Evolutionary conservation across 2,113 vertebrate genomes (phyloP).

Genomic region (Notarius lentiginosus): DNA sequence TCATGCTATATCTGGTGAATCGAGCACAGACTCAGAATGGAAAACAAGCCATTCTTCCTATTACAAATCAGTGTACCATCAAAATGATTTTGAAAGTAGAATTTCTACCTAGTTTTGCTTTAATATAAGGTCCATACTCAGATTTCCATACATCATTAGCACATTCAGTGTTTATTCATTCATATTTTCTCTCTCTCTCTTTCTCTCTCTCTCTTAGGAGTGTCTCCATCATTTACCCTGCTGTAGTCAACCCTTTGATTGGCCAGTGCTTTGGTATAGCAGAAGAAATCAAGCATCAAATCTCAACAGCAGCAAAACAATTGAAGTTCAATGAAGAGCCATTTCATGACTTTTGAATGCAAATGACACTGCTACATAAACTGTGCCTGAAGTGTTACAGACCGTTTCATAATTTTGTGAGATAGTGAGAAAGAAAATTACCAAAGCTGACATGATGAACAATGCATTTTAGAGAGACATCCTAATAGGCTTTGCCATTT

Average conservation of each 20-base stretch:
- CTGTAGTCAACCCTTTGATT: conserved; percentile 66
- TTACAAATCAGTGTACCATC: no score
- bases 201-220: conserved; percentile 42
- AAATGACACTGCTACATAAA: conserved; percentile 17
- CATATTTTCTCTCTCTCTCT: neutral
- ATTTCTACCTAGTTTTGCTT: no score
- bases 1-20: no score
- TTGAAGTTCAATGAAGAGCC: conserved; percentile 30
- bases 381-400: conserved; percentile 4
- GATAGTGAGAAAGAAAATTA: conserved; percentile 5
- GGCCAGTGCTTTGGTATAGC: conserved; percentile 56
- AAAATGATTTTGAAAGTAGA: no score
- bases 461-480: neutral
- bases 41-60: no score
- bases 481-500: conserved; percentile 23
- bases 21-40: no score
- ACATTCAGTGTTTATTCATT: neutral
- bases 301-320: conserved; percentile 36
- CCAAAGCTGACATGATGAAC: neutral
- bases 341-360: conserved; percentile 19
- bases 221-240: conserved; percentile 57
- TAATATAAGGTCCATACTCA: neutral
- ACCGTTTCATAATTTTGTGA: neutral
- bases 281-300: conserved; percentile 24
- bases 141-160: neutral